Base-by-base conservation (phyloP, 1,140 invertebrate species). In the Anagrus nilaparvatae region DNA sequence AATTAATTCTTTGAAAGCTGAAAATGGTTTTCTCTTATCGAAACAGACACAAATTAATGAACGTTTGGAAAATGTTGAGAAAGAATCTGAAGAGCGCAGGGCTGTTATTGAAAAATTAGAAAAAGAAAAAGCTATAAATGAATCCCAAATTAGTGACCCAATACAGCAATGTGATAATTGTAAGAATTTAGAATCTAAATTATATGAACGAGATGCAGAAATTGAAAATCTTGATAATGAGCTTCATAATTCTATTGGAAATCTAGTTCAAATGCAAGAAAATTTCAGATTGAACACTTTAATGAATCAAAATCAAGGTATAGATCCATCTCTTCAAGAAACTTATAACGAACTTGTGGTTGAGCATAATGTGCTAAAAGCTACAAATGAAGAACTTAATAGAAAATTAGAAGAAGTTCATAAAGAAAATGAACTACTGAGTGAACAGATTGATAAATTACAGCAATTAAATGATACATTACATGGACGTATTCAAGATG, bases 151-250 rank as follows among this genome's bases (percentile, higher is more conserved):
- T n/a, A n/a, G 4, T 3, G 21, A 21, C 17, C 34, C 29, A 24
- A 30, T 10, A 8, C 24, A 20, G 16, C 24, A 17, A 20, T 10
- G 16, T 12, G 28, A 18, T 13, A 23, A 29, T 3, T 28, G 12
- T 28, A 18, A 16, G 3, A n/a, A n/a, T n/a, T n/a, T n/a, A n/a
- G n/a, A n/a, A n/a, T n/a, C 12, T 14, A 20, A 25, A 38, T 21
- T n/a, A n/a, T n/a, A n/a, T n/a, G n/a, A n/a, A n/a, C 61, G 78
- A 35, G 78, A 84, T 50, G 69, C 79, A 8, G 79, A 80, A 47
- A 78, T 84, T 30, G 81, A 85, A 58, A 78, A 72, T 36, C 63
- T 84, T 30, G 78, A 85, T 50, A 62, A 69, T 13, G 80, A 85
- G 48, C 63, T 81, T n/a, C 59, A 57, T 0, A 77, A 77, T 41